Conservation (phyloP, 2,797 vertebrate species). For the Enteromius thamalakanensis region DNA sequence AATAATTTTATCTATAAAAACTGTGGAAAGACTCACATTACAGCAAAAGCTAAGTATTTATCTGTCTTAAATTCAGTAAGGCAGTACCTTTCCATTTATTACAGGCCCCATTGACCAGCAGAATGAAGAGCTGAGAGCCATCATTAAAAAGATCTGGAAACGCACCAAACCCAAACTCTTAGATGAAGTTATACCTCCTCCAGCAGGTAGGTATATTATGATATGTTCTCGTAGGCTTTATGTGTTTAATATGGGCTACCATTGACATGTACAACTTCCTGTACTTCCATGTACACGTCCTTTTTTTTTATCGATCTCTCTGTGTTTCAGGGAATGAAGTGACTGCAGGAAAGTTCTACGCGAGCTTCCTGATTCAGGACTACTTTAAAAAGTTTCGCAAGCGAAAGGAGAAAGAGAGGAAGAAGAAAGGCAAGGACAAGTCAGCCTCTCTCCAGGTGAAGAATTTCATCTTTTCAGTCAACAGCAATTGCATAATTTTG, state of each 20-base stretch:
- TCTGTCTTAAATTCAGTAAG: background rate
- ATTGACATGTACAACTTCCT: background rate
- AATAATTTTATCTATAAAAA: background rate
- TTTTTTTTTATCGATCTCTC: background rate
- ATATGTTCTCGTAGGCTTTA: background rate
- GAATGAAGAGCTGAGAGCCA: constrained; percentile 91
- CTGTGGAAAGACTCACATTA: background rate
- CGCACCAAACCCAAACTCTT: constrained; percentile 94
- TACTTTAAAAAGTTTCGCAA: constrained; percentile 98
- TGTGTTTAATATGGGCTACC: background rate
- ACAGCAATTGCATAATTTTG: no score
- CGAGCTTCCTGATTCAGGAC: constrained; percentile 96
- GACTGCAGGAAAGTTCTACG: constrained; percentile 95
- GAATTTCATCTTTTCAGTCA: no score
- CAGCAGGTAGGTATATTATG: constrained; percentile 80
- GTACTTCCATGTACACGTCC: no score
- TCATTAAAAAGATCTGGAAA: constrained; percentile 99
- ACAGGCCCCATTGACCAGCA: constrained; percentile 91
- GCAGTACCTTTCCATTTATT: background rate
- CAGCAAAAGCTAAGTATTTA: background rate
- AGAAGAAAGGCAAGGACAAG: constrained; percentile 64
- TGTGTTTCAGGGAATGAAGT: constrained; percentile 89
- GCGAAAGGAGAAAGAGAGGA: constrained; percentile 83
- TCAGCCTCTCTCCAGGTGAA: constrained; percentile 61
- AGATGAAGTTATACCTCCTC: constrained; percentile 94